These are phyloP conservation scores for Okapia johnstoni DNA, from an alignment of 2,113 vertebrate species.

Conservation along the genomic window DNA sequence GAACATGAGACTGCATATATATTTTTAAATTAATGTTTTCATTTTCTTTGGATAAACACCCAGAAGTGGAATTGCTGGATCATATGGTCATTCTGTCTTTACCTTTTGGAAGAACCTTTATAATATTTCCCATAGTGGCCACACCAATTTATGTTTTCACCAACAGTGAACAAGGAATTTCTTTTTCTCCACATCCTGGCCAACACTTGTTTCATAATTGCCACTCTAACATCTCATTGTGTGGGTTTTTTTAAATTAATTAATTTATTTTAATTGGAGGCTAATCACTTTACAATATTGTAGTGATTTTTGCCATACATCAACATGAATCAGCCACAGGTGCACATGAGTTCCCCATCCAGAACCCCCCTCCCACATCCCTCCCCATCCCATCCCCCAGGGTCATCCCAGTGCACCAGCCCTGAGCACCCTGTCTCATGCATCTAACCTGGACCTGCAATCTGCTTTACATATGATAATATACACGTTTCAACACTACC, in stretches of 20 bases:
- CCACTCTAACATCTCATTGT: neutral
- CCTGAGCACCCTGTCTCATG: neutral
- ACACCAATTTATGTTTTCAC: neutral
- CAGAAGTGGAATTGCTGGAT: neutral
- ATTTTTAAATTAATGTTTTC: neutral
- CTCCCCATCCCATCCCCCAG: neutral
- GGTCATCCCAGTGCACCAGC: neutral
- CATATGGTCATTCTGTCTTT: neutral
- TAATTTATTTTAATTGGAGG: neutral
- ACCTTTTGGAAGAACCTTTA: neutral
- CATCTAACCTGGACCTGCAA: accelerated
- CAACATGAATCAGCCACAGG: neutral
- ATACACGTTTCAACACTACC: neutral
- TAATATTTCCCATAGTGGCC: neutral
- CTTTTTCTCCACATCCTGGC: neutral
- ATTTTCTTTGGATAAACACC: neutral
- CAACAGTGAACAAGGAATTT: neutral
- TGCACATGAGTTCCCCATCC: neutral
- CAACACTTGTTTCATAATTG: neutral
- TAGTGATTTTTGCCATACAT: neutral
- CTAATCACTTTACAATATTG: neutral
- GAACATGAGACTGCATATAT: neutral
- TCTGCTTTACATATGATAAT: neutral
- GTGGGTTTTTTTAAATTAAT: neutral
- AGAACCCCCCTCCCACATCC: neutral